A percentile compares a stretch with the other conserved stretches of the same genome.
phyloP scores from a whole-genome alignment of 2,888 invertebrate species.

The Hirtodrosophila alboralis region DNA sequence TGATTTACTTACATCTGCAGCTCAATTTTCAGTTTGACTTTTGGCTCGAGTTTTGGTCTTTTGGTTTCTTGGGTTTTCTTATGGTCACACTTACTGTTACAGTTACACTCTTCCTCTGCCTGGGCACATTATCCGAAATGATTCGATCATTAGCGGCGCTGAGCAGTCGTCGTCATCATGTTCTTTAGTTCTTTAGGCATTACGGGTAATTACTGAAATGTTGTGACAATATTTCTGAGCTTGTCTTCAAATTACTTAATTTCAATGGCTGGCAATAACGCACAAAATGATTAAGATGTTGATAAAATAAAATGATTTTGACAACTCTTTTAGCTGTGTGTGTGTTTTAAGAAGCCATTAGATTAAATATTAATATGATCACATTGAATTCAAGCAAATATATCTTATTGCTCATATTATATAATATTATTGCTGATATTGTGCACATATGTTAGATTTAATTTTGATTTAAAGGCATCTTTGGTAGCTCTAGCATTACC shows the following conservation, averaged over 20 bases:
- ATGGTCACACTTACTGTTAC: constrained; percentile 60
- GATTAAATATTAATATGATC: neutral
- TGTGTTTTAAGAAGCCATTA: constrained; percentile 2
- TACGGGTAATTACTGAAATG: constrained; percentile 75
- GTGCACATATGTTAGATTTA: too few relatives aligned
- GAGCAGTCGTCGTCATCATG: constrained; percentile 46
- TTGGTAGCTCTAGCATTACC: too few relatives aligned
- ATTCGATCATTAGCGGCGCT: constrained; percentile 76
- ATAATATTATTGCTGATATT: too few relatives aligned
- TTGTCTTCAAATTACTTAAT: constrained; percentile 76
- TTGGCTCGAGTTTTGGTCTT: constrained; percentile 49
- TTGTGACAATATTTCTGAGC: constrained; percentile 72
- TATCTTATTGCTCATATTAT: too few relatives aligned
- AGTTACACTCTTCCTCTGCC: constrained; percentile 36
- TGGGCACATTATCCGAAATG: constrained; percentile 74
- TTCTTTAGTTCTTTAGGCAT: constrained; percentile 67
- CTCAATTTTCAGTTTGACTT: constrained; percentile 78
- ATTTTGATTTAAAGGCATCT: too few relatives aligned
- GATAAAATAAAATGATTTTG: constrained; percentile 37
- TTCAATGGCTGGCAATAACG: constrained; percentile 61
- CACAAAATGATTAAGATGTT: constrained; percentile 42
- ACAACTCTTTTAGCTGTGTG: constrained; percentile 11
- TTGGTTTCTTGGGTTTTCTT: constrained; percentile 51
- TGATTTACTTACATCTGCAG: constrained; percentile 81
- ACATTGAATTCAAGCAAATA: too few relatives aligned